These are phyloP conservation scores for Naso thynnoides DNA, from an alignment of 2,797 vertebrate species.

Conservation along the genomic window DNA sequence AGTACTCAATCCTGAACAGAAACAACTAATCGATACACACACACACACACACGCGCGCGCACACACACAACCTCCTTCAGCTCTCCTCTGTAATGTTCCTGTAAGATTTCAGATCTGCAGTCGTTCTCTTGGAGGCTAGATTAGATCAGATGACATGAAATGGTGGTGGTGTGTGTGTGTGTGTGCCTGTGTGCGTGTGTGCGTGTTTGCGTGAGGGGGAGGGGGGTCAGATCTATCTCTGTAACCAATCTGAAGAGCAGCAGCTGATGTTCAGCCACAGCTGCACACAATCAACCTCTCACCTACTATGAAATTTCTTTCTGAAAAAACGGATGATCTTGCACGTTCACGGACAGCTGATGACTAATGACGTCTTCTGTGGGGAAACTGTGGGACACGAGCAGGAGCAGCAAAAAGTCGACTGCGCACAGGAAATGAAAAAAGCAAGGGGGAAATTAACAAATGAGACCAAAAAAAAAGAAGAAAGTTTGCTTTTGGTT, in stretches of 20 bases:
- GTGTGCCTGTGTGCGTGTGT: not conserved
- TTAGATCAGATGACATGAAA: conserved; percentile 62
- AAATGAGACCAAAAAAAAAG: conserved; percentile 32
- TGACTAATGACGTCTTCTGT: conserved; percentile 50
- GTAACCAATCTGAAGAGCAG: conserved; percentile 44
- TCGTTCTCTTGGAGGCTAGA: conserved; percentile 38
- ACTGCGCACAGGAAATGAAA: conserved; percentile 27
- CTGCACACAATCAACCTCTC: conserved; percentile 31
- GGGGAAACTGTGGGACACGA: conserved; percentile 11
- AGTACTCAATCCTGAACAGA: conserved; percentile 17
- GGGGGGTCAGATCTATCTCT: conserved; percentile 32
- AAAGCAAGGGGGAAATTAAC: conserved; percentile 21
- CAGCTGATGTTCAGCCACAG: conserved; percentile 41
- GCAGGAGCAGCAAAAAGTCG: conserved; percentile 29
- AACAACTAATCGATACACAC: conserved; percentile 45
- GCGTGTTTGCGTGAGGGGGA: not conserved
- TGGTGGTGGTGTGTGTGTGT: not conserved
- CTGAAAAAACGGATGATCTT: conserved; percentile 35
- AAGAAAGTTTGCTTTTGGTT: conserved; percentile 35
- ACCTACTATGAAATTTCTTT: conserved; percentile 10
- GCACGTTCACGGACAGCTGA: conserved; percentile 34
- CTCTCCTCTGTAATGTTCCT: conserved; percentile 19
- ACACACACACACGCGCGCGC: too few species aligned
- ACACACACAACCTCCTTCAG: too few species aligned
- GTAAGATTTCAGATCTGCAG: conserved; percentile 42